Base-by-base conservation (phyloP, 2,113 vertebrate species). In the Eclectus roratus region DNA sequence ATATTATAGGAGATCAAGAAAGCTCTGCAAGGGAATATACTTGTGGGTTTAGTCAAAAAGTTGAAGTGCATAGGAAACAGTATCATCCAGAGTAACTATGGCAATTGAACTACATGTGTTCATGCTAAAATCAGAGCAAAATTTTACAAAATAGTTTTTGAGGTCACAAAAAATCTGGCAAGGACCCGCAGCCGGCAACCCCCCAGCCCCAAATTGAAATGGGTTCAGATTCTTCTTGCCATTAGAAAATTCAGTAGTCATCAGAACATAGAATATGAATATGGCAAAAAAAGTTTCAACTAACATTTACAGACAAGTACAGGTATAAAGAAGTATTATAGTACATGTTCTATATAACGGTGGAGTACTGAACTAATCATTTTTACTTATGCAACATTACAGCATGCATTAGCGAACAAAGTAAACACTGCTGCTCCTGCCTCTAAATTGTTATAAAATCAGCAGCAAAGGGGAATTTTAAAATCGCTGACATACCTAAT, bases 101-200 rank as follows among this genome's bases (percentile, higher is more conserved):
- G 17, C 6, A 52, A 37, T 21, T 17, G 20, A 78, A 66, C 72
- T 73, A 29, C 2, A 18, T 3, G 0, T 60, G 14, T 65, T 96
- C 64, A 24, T 82, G 13, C 10, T 85, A 77, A 79, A 85, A 76
- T 13, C 20, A 50, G 35, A 81, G 5, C 10, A 55, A 88, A 74
- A 66, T 44, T n/a, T 46, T 29, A 41, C 18, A 50, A 76, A 68
- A 27, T 21, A 17, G 1, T 69, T 85, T 72, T 14, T 56, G 12
- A 69, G 13, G 4, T 41, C 18, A 10, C 8, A 69, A 37, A 85
- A 79, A 65, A 24, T 11, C 29, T 46, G 21, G 7, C 3, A 56
- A 52, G 60, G 28, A 0, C 0, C 0, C 3, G 4, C 15, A 58
- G 4, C 1, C 6, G 4, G 11, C 13, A 69, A 4, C 1, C 3